Percentiles rank a stretch among this genome's conserved stretches.
phyloP scores from a whole-genome alignment of 2,113 vertebrate species.

The Percina caprodes region DNA sequence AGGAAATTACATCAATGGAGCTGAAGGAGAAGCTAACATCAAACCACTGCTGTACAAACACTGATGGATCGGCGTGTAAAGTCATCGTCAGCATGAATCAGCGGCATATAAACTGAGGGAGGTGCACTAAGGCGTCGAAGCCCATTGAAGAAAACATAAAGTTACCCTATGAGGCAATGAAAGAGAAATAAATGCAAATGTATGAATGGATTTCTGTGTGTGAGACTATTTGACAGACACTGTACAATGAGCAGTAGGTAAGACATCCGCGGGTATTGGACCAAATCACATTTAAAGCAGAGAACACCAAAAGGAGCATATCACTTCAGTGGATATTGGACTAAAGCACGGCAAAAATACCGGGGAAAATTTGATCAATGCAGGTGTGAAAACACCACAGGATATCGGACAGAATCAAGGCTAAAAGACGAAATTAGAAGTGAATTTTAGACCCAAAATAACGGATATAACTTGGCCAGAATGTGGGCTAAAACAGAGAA shows the following conservation, averaged over 20 bases:
- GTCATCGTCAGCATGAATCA: slow-evolving; percentile 34
- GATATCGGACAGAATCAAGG: background rate
- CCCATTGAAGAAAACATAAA: background rate
- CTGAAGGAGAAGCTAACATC: slow-evolving; percentile 9
- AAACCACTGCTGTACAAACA: background rate
- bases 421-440: background rate
- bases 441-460: no score
- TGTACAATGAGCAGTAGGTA: background rate
- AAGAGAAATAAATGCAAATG: slow-evolving; percentile 2
- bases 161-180: background rate
- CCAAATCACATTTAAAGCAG: background rate
- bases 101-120: fast-evolving
- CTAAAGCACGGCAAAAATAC: no score
- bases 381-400: background rate
- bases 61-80: background rate
- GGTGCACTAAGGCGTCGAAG: background rate
- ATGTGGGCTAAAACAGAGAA: background rate
- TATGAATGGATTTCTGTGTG: no score
- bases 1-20: slow-evolving; percentile 1
- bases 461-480: no score
- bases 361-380: background rate
- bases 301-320: no score
- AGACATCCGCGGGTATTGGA: background rate
- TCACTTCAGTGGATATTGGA: background rate
- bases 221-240: background rate